Evolutionary conservation across 2,888 invertebrate species (phyloP).

Genomic region (Phengaris arion): DNA sequence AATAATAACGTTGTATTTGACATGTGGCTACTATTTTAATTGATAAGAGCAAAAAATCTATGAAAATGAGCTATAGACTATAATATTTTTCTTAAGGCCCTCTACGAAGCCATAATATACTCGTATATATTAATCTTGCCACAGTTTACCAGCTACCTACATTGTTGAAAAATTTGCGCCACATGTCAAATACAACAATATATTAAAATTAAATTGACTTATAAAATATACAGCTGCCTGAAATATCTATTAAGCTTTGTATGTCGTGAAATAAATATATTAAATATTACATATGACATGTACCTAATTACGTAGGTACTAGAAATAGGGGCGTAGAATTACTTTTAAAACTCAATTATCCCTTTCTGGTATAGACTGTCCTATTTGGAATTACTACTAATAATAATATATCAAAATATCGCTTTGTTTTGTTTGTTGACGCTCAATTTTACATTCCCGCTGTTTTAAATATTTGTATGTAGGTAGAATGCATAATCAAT

Average conservation of each 20-base stretch:
- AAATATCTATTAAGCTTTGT: slow-evolving; percentile 17
- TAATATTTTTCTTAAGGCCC: too few species aligned
- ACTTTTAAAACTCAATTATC: neutral
- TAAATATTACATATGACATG: neutral
- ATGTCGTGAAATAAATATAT: slow-evolving; percentile 21
- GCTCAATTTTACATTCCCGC: slow-evolving; percentile 28
- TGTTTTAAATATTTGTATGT: slow-evolving; percentile 17
- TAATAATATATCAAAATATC: neutral
- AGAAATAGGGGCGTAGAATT: slow-evolving; percentile 7
- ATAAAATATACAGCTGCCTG: neutral
- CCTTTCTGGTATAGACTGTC: slow-evolving; percentile 25
- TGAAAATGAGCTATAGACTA: too few species aligned
- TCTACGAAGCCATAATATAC: neutral
- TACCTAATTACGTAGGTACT: neutral
- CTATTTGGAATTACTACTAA: neutral
- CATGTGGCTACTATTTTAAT: too few species aligned
- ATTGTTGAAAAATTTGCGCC: neutral
- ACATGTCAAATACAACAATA: neutral
- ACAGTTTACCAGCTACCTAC: neutral
- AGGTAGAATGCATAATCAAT: slow-evolving; percentile 29
- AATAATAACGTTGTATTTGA: neutral
- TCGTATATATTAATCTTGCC: neutral
- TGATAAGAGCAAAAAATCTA: too few species aligned
- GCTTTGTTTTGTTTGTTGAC: slow-evolving; percentile 25
- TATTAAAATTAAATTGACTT: neutral